phyloP scores from a whole-genome alignment of 1,140 invertebrate species.

The Anoplolepis gracilipes region DNA sequence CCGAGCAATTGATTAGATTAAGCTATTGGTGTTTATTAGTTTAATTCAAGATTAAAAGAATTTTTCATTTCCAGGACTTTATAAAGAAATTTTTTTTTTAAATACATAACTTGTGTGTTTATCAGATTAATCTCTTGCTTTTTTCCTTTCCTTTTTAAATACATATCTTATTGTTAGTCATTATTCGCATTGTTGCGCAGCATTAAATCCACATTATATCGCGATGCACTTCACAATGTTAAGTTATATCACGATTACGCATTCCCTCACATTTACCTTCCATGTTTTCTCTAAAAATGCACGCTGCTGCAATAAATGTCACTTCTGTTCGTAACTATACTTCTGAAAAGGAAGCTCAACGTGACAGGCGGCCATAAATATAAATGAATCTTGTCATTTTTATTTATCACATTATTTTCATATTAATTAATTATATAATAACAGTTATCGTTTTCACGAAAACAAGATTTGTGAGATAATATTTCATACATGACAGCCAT shows the following conservation, averaged over 20 bases:
- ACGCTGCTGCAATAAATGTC: conserved; percentile 52
- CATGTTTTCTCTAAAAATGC: conserved; percentile 10
- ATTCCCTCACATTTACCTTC: conserved; percentile 30
- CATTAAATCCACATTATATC: conserved; percentile 28
- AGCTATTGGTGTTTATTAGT: not conserved
- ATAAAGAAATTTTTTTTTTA: not conserved
- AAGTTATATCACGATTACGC: conserved; percentile 47
- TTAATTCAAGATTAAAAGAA: not conserved
- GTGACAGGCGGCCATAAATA: conserved; percentile 49
- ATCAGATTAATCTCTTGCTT: not conserved
- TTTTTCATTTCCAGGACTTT: not conserved
- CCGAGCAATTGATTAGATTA: not conserved
- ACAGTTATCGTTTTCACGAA: not conserved
- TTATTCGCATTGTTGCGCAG: conserved; percentile 28
- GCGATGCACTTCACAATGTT: conserved; percentile 29
- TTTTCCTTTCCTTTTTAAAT: conserved; percentile 16
- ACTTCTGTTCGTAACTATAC: conserved; percentile 31
- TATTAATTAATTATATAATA: conserved; percentile 33
- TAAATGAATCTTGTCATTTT: conserved; percentile 54
- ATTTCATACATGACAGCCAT: not conserved
- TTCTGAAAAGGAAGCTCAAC: conserved; percentile 34
- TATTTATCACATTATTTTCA: conserved; percentile 26
- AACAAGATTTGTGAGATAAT: not conserved
- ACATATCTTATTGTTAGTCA: not conserved
- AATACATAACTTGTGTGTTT: not conserved